Evolutionary conservation across 1,140 invertebrate species (phyloP), one percentile per base, ranked within the genome.

Genomic region (Panulirus ornatus): DNA sequence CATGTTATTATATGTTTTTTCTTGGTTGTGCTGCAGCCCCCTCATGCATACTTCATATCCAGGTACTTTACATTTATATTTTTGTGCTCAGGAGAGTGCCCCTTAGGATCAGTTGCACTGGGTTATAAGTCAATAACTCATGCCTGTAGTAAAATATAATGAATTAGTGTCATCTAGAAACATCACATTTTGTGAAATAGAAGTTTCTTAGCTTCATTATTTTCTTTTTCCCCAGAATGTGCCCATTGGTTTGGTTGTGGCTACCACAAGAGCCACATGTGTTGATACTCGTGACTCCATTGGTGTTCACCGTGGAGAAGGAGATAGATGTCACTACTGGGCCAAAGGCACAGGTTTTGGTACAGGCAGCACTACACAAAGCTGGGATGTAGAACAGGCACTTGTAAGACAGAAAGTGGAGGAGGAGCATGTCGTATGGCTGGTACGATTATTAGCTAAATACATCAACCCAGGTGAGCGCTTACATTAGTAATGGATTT

Each of bases 351-450:
- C 98, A 0, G 98, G 98, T 3, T 99, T 98, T 94, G 98, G 98
- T 19, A 98, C 98, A 0, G 98, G 98, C 0, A 98, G 97, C 0
- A 99, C 97, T 1, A 96, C 97, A 84, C 98, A 98, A 93, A 97
- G 97, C 42, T 99, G 98, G 98, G 98, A 99, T 94, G 97, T 99
- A 14, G 98, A 99, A 93, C 97, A 98, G 93, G 97, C 97, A 38
- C 94, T 99, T n/a, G 93, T 97, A 76, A 95, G 97, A 16, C 97
- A 98, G 93, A 96, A 96, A 75, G 97, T 96, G 91, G 97, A 99
- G 94, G 98, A 99, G 93, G 97, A 98, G 93, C 97, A 99, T 93
- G 97, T 98, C 6, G 98, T 97, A 0, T 97, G 96, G 92, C 93
- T 97, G 34, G 87, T 93, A n/a, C 78, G 94, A 93, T 97, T 98